Conservation (phyloP, 2,888 invertebrate species). For the Hirtodrosophila confusa region DNA sequence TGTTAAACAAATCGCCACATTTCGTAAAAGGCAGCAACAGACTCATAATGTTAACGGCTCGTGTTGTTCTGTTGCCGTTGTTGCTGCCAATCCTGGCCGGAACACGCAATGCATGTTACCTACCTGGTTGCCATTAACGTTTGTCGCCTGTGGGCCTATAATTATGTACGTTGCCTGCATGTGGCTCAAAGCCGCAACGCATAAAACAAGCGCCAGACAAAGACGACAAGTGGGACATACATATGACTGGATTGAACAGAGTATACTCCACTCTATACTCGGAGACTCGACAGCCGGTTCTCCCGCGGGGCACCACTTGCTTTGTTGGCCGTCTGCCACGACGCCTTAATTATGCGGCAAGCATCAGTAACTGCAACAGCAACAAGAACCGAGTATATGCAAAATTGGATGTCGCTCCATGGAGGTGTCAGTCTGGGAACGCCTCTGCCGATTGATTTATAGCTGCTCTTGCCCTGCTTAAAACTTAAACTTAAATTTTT, state of each 20-base stretch:
- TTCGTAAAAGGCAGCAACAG: constrained; percentile 30
- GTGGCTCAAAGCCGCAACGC: constrained; percentile 43
- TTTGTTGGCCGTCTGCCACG: constrained; percentile 36
- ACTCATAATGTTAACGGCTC: constrained; percentile 56
- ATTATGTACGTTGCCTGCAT: constrained; percentile 58
- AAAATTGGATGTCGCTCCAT: constrained; percentile 23
- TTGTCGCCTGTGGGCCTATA: constrained; percentile 39
- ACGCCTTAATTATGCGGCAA: constrained; percentile 66
- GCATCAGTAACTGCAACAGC: constrained; percentile 20
- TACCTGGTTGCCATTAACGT: constrained; percentile 34
- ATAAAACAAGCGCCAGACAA: constrained; percentile 43
- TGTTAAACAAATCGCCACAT: constrained; percentile 64
- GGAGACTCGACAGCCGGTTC: not conserved
- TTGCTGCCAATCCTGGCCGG: constrained; percentile 34
- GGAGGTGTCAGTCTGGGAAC: constrained; percentile 27
- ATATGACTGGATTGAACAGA: not conserved
- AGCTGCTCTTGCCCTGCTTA: not conserved
- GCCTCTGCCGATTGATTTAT: constrained; percentile 30
- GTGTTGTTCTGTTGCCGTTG: constrained; percentile 13
- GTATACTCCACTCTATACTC: not conserved
- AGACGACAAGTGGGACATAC: constrained; percentile 34
- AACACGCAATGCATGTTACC: constrained; percentile 55
- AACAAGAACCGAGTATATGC: constrained; percentile 15
- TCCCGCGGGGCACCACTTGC: constrained; percentile 19
- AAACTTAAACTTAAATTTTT: not conserved